Conservation (phyloP, 2,888 invertebrate species). For the Drosophila histrio region DNA sequence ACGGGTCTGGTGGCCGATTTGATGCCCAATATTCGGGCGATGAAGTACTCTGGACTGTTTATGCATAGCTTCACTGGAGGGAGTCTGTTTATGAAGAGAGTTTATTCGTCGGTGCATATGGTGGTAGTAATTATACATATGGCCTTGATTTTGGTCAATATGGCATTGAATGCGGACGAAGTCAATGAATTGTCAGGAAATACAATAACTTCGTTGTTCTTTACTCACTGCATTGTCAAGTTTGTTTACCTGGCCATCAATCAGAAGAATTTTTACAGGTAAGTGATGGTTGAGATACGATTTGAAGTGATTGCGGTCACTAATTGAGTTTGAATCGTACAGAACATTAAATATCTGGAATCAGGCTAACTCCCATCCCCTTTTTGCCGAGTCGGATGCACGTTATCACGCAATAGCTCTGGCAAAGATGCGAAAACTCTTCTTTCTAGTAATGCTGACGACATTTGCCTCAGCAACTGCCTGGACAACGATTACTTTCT, state of each 20-base stretch:
- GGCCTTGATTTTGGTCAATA: slow-evolving; percentile 87
- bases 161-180: slow-evolving; percentile 89
- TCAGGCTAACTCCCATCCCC: slow-evolving; percentile 92
- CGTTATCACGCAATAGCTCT: slow-evolving; percentile 90
- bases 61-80: slow-evolving; percentile 91
- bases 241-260: slow-evolving; percentile 89
- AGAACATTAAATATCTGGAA: slow-evolving; percentile 93
- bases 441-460: slow-evolving; percentile 88
- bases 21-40: slow-evolving; percentile 92
- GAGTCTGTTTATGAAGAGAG: slow-evolving; percentile 86
- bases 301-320: too few relatives aligned
- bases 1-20: slow-evolving; percentile 92
- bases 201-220: slow-evolving; percentile 92
- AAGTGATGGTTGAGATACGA: slow-evolving; percentile 39
- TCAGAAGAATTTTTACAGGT: slow-evolving; percentile 91
- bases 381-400: slow-evolving; percentile 93
- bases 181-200: slow-evolving; percentile 91
- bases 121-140: slow-evolving; percentile 88
- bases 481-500: slow-evolving; percentile 92
- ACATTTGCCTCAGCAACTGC: slow-evolving; percentile 87
- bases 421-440: slow-evolving; percentile 90
- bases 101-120: slow-evolving; percentile 87
- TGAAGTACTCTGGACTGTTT: slow-evolving; percentile 91
- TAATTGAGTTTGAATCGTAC: not conserved
- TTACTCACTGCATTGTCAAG: slow-evolving; percentile 91